phyloP scores from a whole-genome alignment of 2,888 invertebrate genomes.

The Nipponacmea schrenckii region DNA sequence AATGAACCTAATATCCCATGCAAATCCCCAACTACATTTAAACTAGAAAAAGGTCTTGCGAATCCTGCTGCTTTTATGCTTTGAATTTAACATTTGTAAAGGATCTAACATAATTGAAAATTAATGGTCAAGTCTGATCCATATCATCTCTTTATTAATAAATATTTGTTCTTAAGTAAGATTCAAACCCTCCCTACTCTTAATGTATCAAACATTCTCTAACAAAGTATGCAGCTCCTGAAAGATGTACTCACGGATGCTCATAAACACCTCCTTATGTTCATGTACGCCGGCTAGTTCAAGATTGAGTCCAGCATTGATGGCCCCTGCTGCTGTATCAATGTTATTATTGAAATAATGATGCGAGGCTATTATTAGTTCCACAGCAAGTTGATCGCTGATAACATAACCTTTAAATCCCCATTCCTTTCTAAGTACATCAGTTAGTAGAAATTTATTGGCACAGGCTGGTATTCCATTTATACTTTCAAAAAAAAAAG shows the following conservation, averaged over 20 bases:
- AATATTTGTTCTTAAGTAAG: too few species aligned
- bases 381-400: slow-evolving; percentile 54
- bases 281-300: slow-evolving; percentile 41
- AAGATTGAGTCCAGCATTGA: slow-evolving; percentile 45
- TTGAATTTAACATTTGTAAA: too few species aligned
- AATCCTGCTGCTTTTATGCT: too few species aligned
- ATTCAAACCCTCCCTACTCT: too few species aligned
- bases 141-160: too few species aligned
- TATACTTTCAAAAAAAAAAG: slow-evolving; percentile 36
- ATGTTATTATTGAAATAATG: slow-evolving; percentile 34
- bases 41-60: too few species aligned
- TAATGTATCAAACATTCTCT: too few species aligned
- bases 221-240: too few species aligned
- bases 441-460: slow-evolving; percentile 49
- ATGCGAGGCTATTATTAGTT: slow-evolving; percentile 41
- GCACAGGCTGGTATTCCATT: slow-evolving; percentile 60
- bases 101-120: too few species aligned
- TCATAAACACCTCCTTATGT: not conserved
- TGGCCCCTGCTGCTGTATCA: slow-evolving; percentile 34
- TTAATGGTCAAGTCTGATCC: too few species aligned
- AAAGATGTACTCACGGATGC: not conserved
- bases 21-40: too few species aligned
- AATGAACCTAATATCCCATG: too few species aligned
- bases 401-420: slow-evolving; percentile 56
- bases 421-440: slow-evolving; percentile 51